A percentile compares a stretch with the other conserved stretches of the same genome.
Evolutionary conservation across 2,797 vertebrate genomes (phyloP).

Genomic region (Typhlichthys eigenmanni): DNA sequence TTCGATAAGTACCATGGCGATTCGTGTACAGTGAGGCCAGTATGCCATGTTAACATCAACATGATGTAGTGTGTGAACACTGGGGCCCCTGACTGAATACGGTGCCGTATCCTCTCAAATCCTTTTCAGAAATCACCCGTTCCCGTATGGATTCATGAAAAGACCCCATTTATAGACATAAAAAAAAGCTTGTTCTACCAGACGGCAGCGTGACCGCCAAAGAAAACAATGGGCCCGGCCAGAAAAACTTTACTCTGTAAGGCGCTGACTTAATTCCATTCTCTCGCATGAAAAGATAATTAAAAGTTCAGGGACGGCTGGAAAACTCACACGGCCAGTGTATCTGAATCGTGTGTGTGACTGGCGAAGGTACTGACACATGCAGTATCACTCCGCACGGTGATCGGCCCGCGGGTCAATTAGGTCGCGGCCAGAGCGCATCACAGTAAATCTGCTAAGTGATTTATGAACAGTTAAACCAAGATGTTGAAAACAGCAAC

Average conservation of each 20-base stretch:
- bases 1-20: constrained; percentile 64
- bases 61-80: constrained; percentile 63
- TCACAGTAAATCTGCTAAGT: constrained; percentile 49
- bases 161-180: constrained; percentile 74
- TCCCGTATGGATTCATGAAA: constrained; percentile 73
- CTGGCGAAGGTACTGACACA: constrained; percentile 63
- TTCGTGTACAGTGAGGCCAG: constrained; percentile 38
- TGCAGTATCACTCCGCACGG: constrained; percentile 59
- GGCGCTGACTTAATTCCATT: constrained; percentile 69
- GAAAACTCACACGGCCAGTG: constrained; percentile 38
- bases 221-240: constrained; percentile 78
- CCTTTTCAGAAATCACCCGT: constrained; percentile 55
- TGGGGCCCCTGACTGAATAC: constrained; percentile 52
- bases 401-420: constrained; percentile 55
- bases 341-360: constrained; percentile 49
- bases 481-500: constrained; percentile 35
- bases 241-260: constrained; percentile 68
- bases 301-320: constrained; percentile 53
- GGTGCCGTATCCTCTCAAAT: constrained; percentile 61
- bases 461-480: constrained; percentile 58
- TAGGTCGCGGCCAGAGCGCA: constrained; percentile 40
- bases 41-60: constrained; percentile 54
- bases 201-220: constrained; percentile 70
- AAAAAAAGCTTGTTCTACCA: constrained; percentile 59
- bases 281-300: constrained; percentile 70